Evolutionary conservation across 2,113 vertebrate genomes (phyloP).

Genomic region (Mobula hypostoma): DNA sequence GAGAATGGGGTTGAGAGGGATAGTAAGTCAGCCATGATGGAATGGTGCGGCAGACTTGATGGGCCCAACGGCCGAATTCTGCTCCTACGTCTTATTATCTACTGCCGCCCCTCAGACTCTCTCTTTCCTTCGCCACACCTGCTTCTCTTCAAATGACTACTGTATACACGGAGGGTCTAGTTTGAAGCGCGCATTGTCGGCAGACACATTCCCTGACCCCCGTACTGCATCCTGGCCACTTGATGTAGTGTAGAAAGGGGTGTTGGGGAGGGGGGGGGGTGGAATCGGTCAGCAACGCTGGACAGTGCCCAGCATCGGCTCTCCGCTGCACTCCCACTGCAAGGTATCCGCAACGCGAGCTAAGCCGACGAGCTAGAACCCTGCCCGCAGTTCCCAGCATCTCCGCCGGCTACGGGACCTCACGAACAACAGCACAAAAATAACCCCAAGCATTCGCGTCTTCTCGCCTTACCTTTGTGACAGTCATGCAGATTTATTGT

Average conservation of each 20-base stretch:
- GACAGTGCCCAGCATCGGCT: background rate
- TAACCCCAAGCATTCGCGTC: background rate
- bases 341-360: background rate
- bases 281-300: too few relatives aligned
- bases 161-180: too few relatives aligned
- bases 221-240: background rate
- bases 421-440: background rate
- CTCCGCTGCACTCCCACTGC: background rate
- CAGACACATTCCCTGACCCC: background rate
- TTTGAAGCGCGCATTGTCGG: background rate
- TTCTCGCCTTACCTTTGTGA: conserved; percentile 1
- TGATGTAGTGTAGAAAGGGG: background rate
- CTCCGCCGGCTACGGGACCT: background rate
- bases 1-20: too few relatives aligned
- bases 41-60: too few relatives aligned
- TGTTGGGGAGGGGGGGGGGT: background rate
- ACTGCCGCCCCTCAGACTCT: background rate
- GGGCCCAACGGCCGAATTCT: too few relatives aligned
- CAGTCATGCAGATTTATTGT: conserved; percentile 16
- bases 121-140: background rate
- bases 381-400: background rate
- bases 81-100: too few relatives aligned
- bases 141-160: background rate
- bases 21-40: too few relatives aligned
- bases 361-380: too few relatives aligned